These are phyloP conservation scores for Nematostella vectensis DNA, from an alignment of 92 coral and sea anemone genomes.

Conservation along the genomic window DNA sequence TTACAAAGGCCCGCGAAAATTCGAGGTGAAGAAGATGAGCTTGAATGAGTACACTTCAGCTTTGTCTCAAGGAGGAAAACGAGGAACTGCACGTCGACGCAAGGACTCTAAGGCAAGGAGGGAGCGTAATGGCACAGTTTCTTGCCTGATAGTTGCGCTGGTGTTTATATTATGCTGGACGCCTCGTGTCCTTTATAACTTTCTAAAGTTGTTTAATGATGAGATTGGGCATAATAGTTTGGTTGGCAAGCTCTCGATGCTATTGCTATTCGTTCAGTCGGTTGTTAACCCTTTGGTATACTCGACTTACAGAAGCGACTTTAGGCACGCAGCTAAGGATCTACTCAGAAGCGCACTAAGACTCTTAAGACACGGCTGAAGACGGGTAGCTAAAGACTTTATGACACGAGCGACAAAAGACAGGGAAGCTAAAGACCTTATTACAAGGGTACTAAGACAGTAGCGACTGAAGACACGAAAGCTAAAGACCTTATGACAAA, in stretches of 20 bases:
- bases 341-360: conserved; percentile 3
- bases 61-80: too few species aligned
- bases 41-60: too few species aligned
- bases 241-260: conserved; percentile 47
- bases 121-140: conserved; percentile 40
- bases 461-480: too few species aligned
- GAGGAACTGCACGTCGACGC: conserved; percentile 8
- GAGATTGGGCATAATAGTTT: background rate
- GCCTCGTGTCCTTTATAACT: conserved; percentile 44
- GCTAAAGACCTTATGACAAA: too few species aligned
- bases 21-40: too few species aligned
- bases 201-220: conserved; percentile 12
- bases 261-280: conserved; percentile 52
- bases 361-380: background rate
- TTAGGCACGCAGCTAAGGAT: conserved; percentile 45
- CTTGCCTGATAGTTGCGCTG: conserved; percentile 41
- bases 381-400: background rate
- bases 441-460: too few species aligned
- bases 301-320: conserved; percentile 55
- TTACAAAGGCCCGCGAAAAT: too few species aligned
- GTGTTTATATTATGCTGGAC: conserved; percentile 51
- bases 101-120: conserved; percentile 6
- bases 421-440: too few species aligned
- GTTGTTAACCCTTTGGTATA: conserved; percentile 53
- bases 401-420: too few species aligned